Evolutionary conservation across 2,888 invertebrate genomes (phyloP), one percentile per base, ranked within the genome.

Genomic region (Cloeon dipterum): DNA sequence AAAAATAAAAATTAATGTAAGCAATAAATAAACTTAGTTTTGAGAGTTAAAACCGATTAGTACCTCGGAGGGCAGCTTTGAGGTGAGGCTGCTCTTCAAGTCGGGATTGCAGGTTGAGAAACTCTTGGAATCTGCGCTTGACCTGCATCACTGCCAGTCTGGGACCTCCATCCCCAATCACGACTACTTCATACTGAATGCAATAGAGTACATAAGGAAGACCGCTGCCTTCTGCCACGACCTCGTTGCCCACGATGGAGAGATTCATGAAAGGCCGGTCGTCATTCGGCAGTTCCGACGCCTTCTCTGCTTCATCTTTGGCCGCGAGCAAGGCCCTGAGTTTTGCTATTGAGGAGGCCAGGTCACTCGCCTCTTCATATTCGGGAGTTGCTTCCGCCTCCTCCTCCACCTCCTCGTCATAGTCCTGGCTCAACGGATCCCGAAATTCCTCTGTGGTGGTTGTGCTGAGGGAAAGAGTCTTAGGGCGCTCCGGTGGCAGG

Each of bases 351-450:
- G 73, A 73, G 40, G 72, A 67, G 39, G 74, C 73, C 35, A 76
- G 65, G 53, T 75, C 75, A 0, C 72, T 72, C 0, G 70, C 64
- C 48, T 75, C 76, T 50, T 76, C 75, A 50, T 74, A 75, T 48
- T 74, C 69, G 1, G 71, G 73, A 3, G 70, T 69, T 5, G 51
- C 53, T 2, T 52, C 52, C 4, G 47, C n/a, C 8, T 29, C 29
- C n/a, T 29, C 29, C 7, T 29, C 29, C n/a, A n/a, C n/a, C n/a
- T n/a, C n/a, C 21, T n/a, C n/a, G n/a, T n/a, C n/a, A n/a, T n/a
- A n/a, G n/a, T n/a, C n/a, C n/a, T n/a, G n/a, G n/a, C n/a, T n/a
- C n/a, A n/a, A n/a, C n/a, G n/a, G n/a, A n/a, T n/a, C n/a, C n/a
- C n/a, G n/a, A n/a, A n/a, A n/a, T n/a, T n/a, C n/a, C n/a, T n/a